Evolutionary conservation across 1,140 invertebrate species (phyloP), one percentile per base, ranked within the genome.

Genomic region (Drosophila baimaii): DNA sequence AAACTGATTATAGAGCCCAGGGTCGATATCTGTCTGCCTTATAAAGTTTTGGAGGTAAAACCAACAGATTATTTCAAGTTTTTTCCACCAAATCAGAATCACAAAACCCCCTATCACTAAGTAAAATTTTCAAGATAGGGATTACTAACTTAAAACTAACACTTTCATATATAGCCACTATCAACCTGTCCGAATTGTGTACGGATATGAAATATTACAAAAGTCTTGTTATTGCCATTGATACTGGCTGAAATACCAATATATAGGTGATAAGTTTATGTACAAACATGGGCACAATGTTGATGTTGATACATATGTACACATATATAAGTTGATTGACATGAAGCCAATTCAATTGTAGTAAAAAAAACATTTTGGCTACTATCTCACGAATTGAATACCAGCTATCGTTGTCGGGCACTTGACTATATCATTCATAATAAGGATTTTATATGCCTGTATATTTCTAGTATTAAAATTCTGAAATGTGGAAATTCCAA

Each of bases 121-220:
- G 23, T 15, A 21, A 35, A 35, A 54, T 41, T 64, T 27, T n/a
- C 21, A 17, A 61, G 35, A 64, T 61, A 61, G 15, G 21, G 33
- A 59, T 13, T 31, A 37, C 19, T 19, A 39, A 17, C 17, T 37
- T 10, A 21, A 23, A 23, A 17, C 35, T 13, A 31, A 23, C 35
- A 61, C 35, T 61, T 23, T n/a, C n/a, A n/a, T n/a, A 10, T 10
- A 17, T 17, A 31, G 15, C 25, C 61, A 21, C 19, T 63, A 63
- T 63, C 61, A 19, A 41, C 52, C 54, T 59, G 61, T 59, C 55
- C 41, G 10, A 39, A 21, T 56, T 23, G 23, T 19, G 51, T 27
- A 12, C 25, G 23, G 17, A 41, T 59, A 23, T 41, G 25, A 63
- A 29, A 17, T 41, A 29, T 63, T 59, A 39, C 19, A 29, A 39